phyloP scores from a whole-genome alignment of 2,113 vertebrate species.

The Antigone vipio region DNA sequence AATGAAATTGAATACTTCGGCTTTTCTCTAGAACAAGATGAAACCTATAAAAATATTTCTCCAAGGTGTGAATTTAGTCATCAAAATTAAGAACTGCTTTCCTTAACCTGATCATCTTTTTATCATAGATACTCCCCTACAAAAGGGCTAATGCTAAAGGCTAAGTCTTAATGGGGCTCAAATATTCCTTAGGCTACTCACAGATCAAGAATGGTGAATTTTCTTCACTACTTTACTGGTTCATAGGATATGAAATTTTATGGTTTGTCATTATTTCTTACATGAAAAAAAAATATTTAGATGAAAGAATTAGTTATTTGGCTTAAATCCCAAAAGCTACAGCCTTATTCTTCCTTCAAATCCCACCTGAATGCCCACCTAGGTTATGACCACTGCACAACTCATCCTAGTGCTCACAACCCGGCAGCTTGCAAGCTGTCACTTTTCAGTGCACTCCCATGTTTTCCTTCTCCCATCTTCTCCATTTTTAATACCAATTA shows the following conservation, averaged over 20 bases:
- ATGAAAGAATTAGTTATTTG: not conserved
- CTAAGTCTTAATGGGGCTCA: not conserved
- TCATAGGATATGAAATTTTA: not conserved
- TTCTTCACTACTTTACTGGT: not conserved
- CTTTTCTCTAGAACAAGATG: not conserved
- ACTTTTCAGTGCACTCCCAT: not conserved
- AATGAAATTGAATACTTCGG: not conserved
- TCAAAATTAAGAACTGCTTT: not conserved
- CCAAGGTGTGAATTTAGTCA: not conserved
- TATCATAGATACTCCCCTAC: not conserved
- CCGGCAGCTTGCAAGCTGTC: not conserved
- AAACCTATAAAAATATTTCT: not conserved
- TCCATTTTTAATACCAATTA: not conserved
- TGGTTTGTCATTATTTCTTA: not conserved
- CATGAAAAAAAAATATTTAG: not conserved
- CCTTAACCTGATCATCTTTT: not conserved
- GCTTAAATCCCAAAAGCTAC: not conserved
- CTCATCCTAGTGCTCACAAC: not conserved
- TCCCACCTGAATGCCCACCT: not conserved
- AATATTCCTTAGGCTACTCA: not conserved
- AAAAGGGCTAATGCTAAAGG: not conserved
- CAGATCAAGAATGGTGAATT: not conserved
- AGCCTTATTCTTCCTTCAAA: not conserved
- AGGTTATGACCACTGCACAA: not conserved
- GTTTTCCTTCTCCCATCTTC: not conserved